Evolutionary conservation across 2,797 vertebrate genomes (phyloP).

Genomic region (Falco berigora): DNA sequence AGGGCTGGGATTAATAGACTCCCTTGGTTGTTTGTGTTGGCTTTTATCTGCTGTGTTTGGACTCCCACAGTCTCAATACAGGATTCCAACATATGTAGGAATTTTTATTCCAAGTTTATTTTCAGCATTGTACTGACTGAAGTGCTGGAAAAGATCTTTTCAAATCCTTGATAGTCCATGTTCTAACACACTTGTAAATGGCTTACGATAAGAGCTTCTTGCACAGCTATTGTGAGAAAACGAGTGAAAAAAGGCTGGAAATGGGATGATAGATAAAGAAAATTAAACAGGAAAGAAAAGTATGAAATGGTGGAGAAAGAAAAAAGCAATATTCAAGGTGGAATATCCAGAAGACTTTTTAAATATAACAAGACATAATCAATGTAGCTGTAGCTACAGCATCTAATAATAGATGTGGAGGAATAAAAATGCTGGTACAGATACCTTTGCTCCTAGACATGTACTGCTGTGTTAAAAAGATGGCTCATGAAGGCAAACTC

Average conservation of each 20-base stretch:
- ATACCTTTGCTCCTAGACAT: neutral
- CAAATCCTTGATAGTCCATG: neutral
- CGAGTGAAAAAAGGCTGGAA: neutral
- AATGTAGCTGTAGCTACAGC: neutral
- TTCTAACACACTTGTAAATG: neutral
- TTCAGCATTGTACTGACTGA: neutral
- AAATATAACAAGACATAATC: neutral
- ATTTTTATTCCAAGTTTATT: neutral
- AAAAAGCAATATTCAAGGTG: neutral
- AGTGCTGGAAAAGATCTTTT: neutral
- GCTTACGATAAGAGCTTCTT: neutral
- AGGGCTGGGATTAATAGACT: neutral
- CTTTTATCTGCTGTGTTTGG: neutral
- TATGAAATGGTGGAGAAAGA: neutral
- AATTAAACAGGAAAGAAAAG: neutral
- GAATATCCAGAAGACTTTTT: neutral
- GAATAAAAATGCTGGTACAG: neutral
- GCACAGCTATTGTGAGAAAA: neutral
- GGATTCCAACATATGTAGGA: neutral
- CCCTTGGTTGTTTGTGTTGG: slow-evolving; percentile 2
- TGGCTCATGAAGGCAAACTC: neutral
- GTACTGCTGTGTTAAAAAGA: neutral
- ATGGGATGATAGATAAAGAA: neutral
- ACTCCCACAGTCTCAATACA: neutral
- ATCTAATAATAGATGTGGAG: neutral